Evolutionary conservation across 2,888 invertebrate species (phyloP).

Genomic region (Panzeria rudis): DNA sequence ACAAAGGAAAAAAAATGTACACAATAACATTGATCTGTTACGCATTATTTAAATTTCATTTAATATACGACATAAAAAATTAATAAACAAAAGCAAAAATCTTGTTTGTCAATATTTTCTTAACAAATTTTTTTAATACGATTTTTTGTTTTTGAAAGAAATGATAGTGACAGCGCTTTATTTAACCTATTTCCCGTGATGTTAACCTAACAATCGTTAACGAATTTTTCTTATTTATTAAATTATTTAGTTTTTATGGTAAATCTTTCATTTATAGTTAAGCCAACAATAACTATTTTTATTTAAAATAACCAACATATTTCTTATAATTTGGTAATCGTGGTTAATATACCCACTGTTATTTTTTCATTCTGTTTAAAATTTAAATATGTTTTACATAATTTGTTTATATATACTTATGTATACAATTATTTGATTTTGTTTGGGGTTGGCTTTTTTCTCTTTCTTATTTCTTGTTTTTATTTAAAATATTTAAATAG

Average conservation of each 20-base stretch:
- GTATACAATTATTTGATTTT: neutral
- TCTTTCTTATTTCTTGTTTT: neutral
- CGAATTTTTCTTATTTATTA: no score
- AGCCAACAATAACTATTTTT: no score
- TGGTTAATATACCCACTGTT: no score
- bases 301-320: no score
- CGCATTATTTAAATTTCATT: conserved; percentile 37
- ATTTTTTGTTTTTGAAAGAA: neutral
- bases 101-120: conserved; percentile 11
- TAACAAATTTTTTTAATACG: neutral
- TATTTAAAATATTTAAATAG: neutral
- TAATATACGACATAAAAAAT: neutral
- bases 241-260: no score
- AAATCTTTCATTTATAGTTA: no score
- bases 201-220: neutral
- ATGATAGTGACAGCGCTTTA: neutral
- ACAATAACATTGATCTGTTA: conserved; percentile 31
- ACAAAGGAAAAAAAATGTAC: neutral
- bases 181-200: neutral
- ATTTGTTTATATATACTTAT: neutral
- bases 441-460: neutral
- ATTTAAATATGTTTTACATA: neutral
- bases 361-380: no score
- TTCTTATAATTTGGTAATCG: no score
- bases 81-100: neutral